A percentile compares a stretch with the other conserved stretches of the same genome.
phyloP scores from a whole-genome alignment of 2,888 invertebrate species.

The Eremobia ochroleuca region DNA sequence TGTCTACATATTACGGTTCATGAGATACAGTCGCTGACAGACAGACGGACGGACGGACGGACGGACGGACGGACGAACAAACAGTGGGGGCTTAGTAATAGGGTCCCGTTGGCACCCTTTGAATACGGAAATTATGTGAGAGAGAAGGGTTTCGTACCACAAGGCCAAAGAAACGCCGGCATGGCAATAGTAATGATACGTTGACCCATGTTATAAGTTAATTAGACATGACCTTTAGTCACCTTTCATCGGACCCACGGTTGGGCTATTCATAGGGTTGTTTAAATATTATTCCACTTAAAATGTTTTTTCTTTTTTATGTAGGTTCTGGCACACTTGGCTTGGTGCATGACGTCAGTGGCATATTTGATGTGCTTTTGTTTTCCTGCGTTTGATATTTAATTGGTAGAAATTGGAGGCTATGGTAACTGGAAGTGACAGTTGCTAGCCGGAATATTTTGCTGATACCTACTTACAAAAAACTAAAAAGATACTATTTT shows the following conservation, averaged over 20 bases:
- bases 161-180: no score
- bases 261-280: constrained; percentile 3
- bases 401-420: not conserved
- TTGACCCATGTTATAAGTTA: constrained; percentile 12
- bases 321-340: not conserved
- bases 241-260: constrained; percentile 11
- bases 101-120: not conserved
- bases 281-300: constrained; percentile 19
- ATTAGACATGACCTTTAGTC: constrained; percentile 26
- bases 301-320: constrained; percentile 3
- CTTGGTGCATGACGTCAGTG: not conserved
- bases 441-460: not conserved
- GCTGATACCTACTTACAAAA: not conserved
- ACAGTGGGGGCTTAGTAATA: not conserved
- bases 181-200: no score
- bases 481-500: not conserved
- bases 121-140: no score
- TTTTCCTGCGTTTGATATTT: not conserved
- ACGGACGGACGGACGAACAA: not conserved
- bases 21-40: not conserved
- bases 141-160: no score
- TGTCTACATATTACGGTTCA: not conserved
- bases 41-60: not conserved
- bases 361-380: constrained; percentile 2
- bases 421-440: not conserved